phyloP scores from a whole-genome alignment of 2,888 invertebrate genomes.

The Cylloceria caligata region DNA sequence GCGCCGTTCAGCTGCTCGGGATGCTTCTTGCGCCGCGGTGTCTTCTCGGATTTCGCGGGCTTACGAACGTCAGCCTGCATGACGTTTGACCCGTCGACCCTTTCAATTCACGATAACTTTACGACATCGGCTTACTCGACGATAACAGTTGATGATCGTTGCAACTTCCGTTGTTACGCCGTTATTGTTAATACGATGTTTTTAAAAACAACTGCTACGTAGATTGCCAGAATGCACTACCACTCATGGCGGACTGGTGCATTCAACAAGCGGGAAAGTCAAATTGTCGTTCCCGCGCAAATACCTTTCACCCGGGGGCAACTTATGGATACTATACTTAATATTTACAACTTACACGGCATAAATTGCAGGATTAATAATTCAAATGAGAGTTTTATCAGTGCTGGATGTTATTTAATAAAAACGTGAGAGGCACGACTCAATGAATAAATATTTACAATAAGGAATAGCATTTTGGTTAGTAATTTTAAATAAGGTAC shows the following conservation, averaged over 20 bases:
- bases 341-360: too few relatives aligned
- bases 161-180: neutral
- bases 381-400: too few relatives aligned
- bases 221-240: constrained; percentile 61
- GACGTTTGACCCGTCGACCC: neutral
- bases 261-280: constrained; percentile 20
- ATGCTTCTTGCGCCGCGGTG: constrained; percentile 78
- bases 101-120: neutral
- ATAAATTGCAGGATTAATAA: too few relatives aligned
- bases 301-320: neutral
- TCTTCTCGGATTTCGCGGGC: constrained; percentile 80
- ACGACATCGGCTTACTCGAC: neutral
- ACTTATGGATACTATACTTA: neutral
- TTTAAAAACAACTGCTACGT: constrained; percentile 77
- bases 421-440: too few relatives aligned
- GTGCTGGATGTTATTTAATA: too few relatives aligned
- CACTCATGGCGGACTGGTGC: constrained; percentile 66
- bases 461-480: too few relatives aligned
- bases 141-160: neutral
- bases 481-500: too few relatives aligned
- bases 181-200: constrained; percentile 72
- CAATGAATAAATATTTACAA: too few relatives aligned
- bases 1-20: constrained; percentile 77
- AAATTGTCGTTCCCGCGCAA: constrained; percentile 41
- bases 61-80: constrained; percentile 77